A percentile compares a stretch with the other conserved stretches of the same genome.
phyloP scores from a whole-genome alignment of 2,888 invertebrate species.

The Branchipolynoe longqiensis region DNA sequence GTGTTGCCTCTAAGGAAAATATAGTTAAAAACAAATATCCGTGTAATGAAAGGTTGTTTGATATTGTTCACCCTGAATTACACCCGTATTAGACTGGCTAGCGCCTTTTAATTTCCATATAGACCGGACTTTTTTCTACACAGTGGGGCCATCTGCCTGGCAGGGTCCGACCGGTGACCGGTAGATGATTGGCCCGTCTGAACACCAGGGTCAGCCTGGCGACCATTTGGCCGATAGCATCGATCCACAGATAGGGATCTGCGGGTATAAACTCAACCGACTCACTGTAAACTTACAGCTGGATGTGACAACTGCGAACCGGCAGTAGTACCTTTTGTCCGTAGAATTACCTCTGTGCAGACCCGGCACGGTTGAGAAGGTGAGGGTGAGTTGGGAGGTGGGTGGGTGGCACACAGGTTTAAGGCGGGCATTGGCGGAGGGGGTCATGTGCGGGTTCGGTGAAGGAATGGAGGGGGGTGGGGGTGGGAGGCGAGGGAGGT shows the following conservation, averaged over 20 bases:
- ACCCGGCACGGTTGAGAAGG: not conserved
- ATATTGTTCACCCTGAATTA: too few relatives aligned
- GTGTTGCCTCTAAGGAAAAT: too few relatives aligned
- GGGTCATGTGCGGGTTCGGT: not conserved
- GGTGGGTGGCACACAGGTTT: not conserved
- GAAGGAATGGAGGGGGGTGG: not conserved
- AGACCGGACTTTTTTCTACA: too few relatives aligned
- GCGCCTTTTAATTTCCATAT: too few relatives aligned
- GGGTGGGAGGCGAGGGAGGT: too few relatives aligned
- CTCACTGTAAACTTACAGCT: slow-evolving; percentile 35
- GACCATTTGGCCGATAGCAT: slow-evolving; percentile 40
- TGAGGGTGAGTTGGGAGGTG: not conserved
- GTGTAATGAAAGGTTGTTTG: too few relatives aligned
- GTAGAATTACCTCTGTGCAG: slow-evolving; percentile 31
- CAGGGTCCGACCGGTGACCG: slow-evolving; percentile 6
- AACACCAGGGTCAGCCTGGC: slow-evolving; percentile 5
- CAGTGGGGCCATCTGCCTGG: slow-evolving; percentile 29
- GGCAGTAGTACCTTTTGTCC: slow-evolving; percentile 32
- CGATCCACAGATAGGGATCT: slow-evolving; percentile 47
- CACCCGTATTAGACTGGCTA: too few relatives aligned
- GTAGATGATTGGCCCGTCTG: slow-evolving; percentile 35
- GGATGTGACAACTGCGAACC: slow-evolving; percentile 52
- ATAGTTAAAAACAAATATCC: too few relatives aligned
- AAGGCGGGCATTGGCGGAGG: not conserved
- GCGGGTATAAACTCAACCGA: slow-evolving; percentile 35